phyloP scores from a whole-genome alignment of 2,797 vertebrate genomes.

The Sebastes goodei region DNA sequence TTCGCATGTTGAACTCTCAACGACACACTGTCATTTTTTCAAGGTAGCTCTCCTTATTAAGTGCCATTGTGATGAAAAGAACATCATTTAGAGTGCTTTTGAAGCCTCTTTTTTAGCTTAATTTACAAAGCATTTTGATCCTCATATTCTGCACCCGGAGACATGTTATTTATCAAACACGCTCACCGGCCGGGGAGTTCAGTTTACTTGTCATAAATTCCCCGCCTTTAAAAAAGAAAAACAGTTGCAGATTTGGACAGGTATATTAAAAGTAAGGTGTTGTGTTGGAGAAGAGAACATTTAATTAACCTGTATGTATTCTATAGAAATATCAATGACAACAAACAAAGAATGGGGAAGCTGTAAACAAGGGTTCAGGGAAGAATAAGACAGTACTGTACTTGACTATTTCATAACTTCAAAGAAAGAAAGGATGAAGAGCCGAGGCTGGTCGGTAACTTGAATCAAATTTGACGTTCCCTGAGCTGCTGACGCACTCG shows the following conservation, averaged over 20 bases:
- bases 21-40: not conserved
- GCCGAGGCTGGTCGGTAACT: not conserved
- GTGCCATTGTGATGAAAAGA: not conserved
- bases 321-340: not conserved
- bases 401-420: not conserved
- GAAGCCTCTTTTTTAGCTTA: conserved; percentile 1
- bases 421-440: not conserved
- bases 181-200: not conserved
- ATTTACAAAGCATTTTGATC: not conserved
- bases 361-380: not conserved
- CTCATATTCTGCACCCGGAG: not conserved
- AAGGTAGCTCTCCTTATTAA: not conserved
- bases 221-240: not conserved
- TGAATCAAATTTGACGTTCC: not conserved
- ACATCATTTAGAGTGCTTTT: not conserved
- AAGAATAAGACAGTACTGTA: not conserved
- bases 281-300: not conserved
- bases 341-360: not conserved
- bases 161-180: not conserved
- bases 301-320: not conserved
- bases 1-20: not conserved
- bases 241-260: not conserved
- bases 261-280: not conserved
- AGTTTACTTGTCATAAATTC: not conserved
- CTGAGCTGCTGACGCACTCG: not conserved